phyloP scores from a whole-genome alignment of 1,140 invertebrate genomes.

The Papilio xuthus region DNA sequence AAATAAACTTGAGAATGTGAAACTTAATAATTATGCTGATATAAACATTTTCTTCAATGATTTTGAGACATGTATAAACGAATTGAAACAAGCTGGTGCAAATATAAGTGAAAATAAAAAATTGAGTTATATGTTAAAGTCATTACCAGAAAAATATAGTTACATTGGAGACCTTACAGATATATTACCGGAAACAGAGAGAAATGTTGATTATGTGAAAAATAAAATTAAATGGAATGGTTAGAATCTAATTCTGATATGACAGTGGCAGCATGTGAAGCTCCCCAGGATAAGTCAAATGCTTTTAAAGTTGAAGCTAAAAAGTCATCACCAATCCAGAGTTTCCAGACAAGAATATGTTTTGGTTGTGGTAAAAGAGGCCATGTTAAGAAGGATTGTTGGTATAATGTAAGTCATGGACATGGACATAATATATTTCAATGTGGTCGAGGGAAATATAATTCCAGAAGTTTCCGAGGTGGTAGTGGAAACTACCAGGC shows the following conservation, averaged over 20 bases:
- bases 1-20: slow-evolving; percentile 44
- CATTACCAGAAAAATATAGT: slow-evolving; percentile 48
- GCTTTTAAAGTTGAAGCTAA: slow-evolving; percentile 31
- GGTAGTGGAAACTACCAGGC: no score
- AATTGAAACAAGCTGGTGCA: slow-evolving; percentile 57
- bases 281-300: slow-evolving; percentile 26
- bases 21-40: no score
- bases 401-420: no score
- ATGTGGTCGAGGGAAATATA: no score
- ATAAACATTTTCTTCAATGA: slow-evolving; percentile 51
- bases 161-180: slow-evolving; percentile 43
- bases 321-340: slow-evolving; percentile 15
- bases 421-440: slow-evolving; percentile 27
- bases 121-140: slow-evolving; percentile 60
- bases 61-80: slow-evolving; percentile 58
- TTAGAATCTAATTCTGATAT: no score
- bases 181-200: slow-evolving; percentile 54
- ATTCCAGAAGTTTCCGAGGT: no score
- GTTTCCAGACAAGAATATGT: no score
- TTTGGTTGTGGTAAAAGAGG: slow-evolving; percentile 41
- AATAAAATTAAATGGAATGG: slow-evolving; percentile 62
- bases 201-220: slow-evolving; percentile 41
- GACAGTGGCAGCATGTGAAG: no score
- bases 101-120: slow-evolving; percentile 52
- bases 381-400: slow-evolving; percentile 36